Base-by-base conservation (phyloP, 1,140 invertebrate genomes). In the Leptinotarsa undecemlineata region DNA sequence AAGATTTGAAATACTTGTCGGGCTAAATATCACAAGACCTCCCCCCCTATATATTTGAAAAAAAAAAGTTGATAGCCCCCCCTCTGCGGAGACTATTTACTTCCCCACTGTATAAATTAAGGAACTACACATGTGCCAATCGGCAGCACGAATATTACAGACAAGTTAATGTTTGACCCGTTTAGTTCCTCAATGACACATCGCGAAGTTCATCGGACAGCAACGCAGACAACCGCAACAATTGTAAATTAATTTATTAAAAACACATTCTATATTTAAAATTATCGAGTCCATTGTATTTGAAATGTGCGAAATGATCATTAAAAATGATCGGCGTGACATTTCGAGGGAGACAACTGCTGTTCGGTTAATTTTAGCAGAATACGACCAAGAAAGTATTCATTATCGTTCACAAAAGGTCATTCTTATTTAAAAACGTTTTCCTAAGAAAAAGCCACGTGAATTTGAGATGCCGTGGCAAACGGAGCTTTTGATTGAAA, bases 211-310 rank as follows among this genome's bases (percentile, higher is more conserved):
- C 51, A 57, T 57, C 51, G 51, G 15, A 57, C 51, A n/a, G n/a
- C n/a, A 0, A 17, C 14, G 51, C 51, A 57, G 51, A 57, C 51
- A 57, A 2, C n/a, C 51, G 51, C 51, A 57, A 17, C n/a, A 57
- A 57, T 57, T 15, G 5, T 3, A 57, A 57, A 57, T 57, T 57
- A 57, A 57, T 57, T 57, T n/a, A 33, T 33, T 33, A 33, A 33
- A 33, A 33, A 33, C 6, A 33, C 26, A 33, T 33, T 57, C 15
- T 15, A 64, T 64, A 64, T 64, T 20, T 64, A 57, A 64, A 64
- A 64, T n/a, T 64, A 26, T n/a, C 62, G 23, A 20, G 62, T 64
- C 62, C 20, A 64, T 64, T 64, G 62, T 64, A n/a, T 20, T 64
- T 26, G 19, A 64, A 64, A 64, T 26, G 62, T 64, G 62, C 62